Conservation (phyloP, 2,113 vertebrate species). For the Salvelinus alpinus region DNA sequence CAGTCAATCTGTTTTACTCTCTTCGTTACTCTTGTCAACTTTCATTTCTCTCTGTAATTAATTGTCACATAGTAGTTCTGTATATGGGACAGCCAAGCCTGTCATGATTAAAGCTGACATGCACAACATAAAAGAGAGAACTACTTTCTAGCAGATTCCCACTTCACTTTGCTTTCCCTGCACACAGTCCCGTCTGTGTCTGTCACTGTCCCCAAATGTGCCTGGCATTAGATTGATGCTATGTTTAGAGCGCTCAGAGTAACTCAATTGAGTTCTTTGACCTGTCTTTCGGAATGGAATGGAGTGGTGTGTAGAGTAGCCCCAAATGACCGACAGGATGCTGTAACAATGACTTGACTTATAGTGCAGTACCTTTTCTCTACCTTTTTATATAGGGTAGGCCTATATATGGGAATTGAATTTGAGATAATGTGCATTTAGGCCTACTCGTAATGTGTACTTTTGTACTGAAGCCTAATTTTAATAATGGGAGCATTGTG, state of each 20-base stretch:
- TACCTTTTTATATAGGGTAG: background rate
- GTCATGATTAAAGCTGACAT: background rate
- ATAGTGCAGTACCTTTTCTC: background rate
- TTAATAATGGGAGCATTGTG: background rate
- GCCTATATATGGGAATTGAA: background rate
- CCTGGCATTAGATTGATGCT: background rate
- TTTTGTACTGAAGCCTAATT: background rate
- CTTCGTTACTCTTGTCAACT: background rate
- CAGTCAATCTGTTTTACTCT: background rate
- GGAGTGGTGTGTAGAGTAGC: background rate
- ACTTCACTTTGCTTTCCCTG: background rate
- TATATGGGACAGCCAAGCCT: background rate
- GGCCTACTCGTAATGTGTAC: background rate
- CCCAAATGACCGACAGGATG: background rate
- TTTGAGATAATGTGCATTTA: background rate
- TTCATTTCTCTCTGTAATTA: background rate
- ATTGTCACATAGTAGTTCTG: background rate
- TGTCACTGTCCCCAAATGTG: background rate
- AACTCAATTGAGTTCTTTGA: background rate
- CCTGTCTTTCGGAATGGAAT: background rate
- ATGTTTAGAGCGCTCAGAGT: background rate
- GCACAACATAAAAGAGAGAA: slow-evolving; percentile 7
- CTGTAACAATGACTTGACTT: background rate
- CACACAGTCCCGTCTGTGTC: background rate
- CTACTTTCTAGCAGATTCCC: slow-evolving; percentile 5